These are phyloP conservation scores for Thryonomys swinderianus DNA, from an alignment of 2,113 vertebrate species.

Conservation along the genomic window DNA sequence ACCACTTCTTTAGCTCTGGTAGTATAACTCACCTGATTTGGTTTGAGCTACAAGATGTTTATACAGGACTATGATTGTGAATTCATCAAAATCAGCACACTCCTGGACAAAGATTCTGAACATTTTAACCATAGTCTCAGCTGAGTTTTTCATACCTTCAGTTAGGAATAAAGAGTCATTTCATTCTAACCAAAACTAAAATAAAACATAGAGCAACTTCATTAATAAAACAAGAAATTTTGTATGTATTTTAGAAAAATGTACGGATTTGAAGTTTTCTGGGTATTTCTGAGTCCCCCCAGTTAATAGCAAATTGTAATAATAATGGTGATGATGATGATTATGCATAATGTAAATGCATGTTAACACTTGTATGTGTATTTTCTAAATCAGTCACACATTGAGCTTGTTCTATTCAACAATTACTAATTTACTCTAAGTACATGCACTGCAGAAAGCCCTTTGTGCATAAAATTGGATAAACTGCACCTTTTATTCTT, in stretches of 20 bases:
- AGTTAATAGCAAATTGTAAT: neutral
- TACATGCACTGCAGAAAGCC: neutral
- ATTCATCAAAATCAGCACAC: neutral
- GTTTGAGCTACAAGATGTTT: neutral
- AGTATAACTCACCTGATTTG: neutral
- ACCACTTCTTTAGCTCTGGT: neutral
- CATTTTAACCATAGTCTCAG: neutral
- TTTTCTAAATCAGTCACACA: neutral
- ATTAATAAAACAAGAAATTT: neutral
- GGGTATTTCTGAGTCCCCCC: neutral
- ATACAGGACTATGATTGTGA: neutral
- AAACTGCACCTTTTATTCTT: neutral
- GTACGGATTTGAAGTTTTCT: constrained; percentile 5
- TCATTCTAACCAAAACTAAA: neutral
- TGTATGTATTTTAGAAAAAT: neutral
- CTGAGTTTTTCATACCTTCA: neutral
- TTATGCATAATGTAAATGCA: neutral
- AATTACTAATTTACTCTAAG: constrained; percentile 37
- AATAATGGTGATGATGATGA: neutral
- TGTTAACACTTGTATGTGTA: neutral
- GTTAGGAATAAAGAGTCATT: neutral
- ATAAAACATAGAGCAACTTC: neutral
- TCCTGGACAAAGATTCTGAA: neutral
- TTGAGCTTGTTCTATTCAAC: neutral
- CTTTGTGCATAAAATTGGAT: constrained; percentile 1